Percentiles rank a stretch among this genome's conserved stretches.
Evolutionary conservation across 1,140 invertebrate species (phyloP).

Genomic region (Hycleus cichorii): DNA sequence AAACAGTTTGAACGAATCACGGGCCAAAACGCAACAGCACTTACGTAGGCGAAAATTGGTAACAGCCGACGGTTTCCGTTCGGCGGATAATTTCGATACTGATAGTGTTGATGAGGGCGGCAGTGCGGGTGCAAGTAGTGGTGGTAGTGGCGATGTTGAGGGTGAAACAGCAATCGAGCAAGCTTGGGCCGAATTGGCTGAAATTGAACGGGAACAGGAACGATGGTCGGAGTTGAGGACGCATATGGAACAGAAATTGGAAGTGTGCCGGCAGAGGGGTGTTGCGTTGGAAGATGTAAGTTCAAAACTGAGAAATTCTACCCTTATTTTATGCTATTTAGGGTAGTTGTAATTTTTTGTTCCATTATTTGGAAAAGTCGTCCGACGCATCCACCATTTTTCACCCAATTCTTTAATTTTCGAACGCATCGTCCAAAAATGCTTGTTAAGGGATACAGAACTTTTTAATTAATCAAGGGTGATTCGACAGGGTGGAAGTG

Average conservation of each 20-base stretch:
- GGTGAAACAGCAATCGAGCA: conserved; percentile 56
- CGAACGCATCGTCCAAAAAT: too few relatives aligned
- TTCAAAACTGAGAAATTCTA: background rate
- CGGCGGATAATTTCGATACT: conserved; percentile 31
- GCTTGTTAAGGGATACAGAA: too few relatives aligned
- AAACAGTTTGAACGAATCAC: conserved; percentile 45
- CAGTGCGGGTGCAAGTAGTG: background rate
- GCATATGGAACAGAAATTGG: conserved; percentile 70
- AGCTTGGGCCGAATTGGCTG: conserved; percentile 75
- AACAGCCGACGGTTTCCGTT: conserved; percentile 34
- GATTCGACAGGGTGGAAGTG: too few relatives aligned
- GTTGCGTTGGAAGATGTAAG: conserved; percentile 73
- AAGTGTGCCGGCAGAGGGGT: conserved; percentile 64
- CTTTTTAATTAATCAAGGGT: too few relatives aligned
- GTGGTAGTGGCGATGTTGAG: conserved; percentile 20
- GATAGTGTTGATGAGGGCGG: conserved; percentile 18
- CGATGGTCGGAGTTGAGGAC: conserved; percentile 66
- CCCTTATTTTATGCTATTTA: too few relatives aligned
- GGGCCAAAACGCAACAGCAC: conserved; percentile 52
- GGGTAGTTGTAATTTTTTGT: too few relatives aligned
- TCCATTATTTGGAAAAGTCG: too few relatives aligned
- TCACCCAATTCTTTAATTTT: too few relatives aligned
- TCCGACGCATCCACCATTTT: too few relatives aligned
- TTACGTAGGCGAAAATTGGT: conserved; percentile 39
- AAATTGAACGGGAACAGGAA: conserved; percentile 78